phyloP scores from a whole-genome alignment of 2,113 vertebrate genomes.

The Porphyrio hochstetteri region DNA sequence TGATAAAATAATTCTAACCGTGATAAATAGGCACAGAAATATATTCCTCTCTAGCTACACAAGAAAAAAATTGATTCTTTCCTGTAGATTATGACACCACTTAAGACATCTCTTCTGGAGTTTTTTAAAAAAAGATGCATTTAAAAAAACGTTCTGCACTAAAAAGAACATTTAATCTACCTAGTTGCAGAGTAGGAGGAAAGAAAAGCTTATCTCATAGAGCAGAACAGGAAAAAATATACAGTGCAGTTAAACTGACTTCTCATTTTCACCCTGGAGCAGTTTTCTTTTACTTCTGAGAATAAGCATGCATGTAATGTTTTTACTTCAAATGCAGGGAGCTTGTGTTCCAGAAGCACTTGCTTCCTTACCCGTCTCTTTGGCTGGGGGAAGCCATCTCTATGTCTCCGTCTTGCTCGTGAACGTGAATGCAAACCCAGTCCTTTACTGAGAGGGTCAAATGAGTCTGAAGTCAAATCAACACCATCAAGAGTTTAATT shows the following conservation, averaged over 20 bases:
- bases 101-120: neutral
- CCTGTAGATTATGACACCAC: neutral
- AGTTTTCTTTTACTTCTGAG: neutral
- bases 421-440: constrained; percentile 74
- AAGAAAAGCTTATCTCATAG: neutral
- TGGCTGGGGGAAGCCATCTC: constrained; percentile 83
- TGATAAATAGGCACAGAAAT: neutral
- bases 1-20: neutral
- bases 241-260: accelerated
- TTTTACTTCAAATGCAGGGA: neutral
- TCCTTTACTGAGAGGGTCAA: constrained; percentile 83
- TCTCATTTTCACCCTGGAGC: neutral
- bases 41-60: neutral
- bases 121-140: neutral
- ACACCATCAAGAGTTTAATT: constrained; percentile 50
- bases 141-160: neutral
- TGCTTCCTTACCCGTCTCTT: constrained; percentile 88
- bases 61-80: neutral
- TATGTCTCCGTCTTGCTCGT: constrained; percentile 81
- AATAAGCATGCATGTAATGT: neutral
- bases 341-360: neutral
- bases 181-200: neutral
- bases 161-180: neutral
- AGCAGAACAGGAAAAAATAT: neutral
- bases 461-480: constrained; percentile 77